Percentiles rank a stretch among this genome's conserved stretches.
Conservation (phyloP, 1,140 invertebrate species). For the Periplaneta americana region DNA sequence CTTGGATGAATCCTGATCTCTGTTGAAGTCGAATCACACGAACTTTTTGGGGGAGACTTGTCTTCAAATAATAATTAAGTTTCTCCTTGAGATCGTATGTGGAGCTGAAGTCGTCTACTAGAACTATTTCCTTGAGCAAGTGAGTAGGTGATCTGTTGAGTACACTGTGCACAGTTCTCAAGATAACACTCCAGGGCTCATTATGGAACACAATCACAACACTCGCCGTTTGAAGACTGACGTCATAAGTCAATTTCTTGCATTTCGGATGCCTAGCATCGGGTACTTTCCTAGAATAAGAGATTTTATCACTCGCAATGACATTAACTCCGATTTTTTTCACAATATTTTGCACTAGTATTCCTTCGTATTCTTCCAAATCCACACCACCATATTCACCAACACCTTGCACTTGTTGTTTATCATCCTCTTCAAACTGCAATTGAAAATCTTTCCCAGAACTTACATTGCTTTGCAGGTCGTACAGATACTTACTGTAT, state of each 20-base stretch:
- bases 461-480: no score
- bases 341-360: no score
- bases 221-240: constrained; percentile 59
- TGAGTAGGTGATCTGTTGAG: constrained; percentile 72
- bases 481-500: no score
- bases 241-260: constrained; percentile 45
- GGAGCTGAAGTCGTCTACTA: constrained; percentile 92
- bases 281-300: constrained; percentile 71
- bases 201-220: constrained; percentile 92
- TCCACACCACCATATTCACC: no score
- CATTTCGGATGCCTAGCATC: constrained; percentile 75
- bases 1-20: constrained; percentile 78
- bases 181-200: constrained; percentile 86
- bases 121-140: constrained; percentile 80
- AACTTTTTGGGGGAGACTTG: constrained; percentile 60
- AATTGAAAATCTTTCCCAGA: no score
- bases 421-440: no score
- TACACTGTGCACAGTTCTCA: constrained; percentile 80
- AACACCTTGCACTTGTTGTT: no score
- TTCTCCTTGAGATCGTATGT: constrained; percentile 65
- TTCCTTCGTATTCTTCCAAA: no score
- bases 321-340: constrained; percentile 86
- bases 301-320: constrained; percentile 81
- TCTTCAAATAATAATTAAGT: constrained; percentile 68
- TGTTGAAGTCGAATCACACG: constrained; percentile 67